These are phyloP conservation scores for Apteryx mantelli DNA, from an alignment of 2,113 vertebrate genomes.

Conservation along the genomic window DNA sequence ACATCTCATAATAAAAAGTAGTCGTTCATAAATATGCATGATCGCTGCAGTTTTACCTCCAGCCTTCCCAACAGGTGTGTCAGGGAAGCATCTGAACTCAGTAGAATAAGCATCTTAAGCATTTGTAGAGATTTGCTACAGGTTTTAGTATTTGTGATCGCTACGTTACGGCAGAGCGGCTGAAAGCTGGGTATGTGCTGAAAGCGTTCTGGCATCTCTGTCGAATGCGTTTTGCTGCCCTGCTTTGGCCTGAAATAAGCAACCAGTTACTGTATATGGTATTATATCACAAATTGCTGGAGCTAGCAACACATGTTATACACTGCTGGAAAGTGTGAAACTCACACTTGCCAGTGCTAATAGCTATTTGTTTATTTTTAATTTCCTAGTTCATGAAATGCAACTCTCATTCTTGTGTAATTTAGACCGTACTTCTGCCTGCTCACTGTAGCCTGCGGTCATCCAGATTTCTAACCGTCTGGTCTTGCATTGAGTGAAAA, in stretches of 20 bases:
- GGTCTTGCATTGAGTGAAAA: not conserved
- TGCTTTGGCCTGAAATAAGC: not conserved
- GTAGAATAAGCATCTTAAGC: not conserved
- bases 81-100: not conserved
- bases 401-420: not conserved
- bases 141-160: not conserved
- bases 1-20: not conserved
- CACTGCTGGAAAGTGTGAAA: not conserved
- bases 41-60: not conserved
- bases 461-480: not conserved
- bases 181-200: not conserved
- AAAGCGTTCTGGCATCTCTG: not conserved
- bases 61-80: not conserved
- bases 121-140: not conserved
- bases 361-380: conserved; percentile 10
- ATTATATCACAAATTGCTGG: not conserved
- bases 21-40: not conserved
- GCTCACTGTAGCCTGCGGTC: accelerated
- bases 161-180: not conserved
- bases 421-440: not conserved
- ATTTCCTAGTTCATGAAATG: not conserved
- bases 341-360: not conserved
- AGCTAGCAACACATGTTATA: not conserved
- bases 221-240: not conserved
- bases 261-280: not conserved